Base-by-base conservation (phyloP, 2,113 vertebrate genomes). In the Catagonus wagneri region DNA sequence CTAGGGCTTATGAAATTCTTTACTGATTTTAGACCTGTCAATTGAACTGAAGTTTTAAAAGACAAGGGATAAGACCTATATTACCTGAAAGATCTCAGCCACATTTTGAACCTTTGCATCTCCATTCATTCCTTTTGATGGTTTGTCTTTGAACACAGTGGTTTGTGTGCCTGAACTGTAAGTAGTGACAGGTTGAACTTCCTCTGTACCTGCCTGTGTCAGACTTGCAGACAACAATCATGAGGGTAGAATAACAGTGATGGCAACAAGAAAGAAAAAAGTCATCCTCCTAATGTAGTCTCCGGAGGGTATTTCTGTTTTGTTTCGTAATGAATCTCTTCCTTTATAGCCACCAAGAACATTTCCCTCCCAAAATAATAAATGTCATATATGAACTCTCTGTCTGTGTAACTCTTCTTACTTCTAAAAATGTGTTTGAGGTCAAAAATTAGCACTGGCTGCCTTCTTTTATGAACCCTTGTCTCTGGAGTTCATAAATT, bases 131-230 rank as follows among this genome's bases (percentile, higher is more conserved):
- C 27, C 6, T 8, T 19, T 20, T 87, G 88, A 63, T 92, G 83
- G 90, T 92, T 91, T 95, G 78, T 9, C 68, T 94, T 54, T 69
- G 76, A 96, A 10, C 39, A 88, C 39, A 25, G 81, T 56, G 50
- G 84, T 69, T 72, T 95, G 60, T 72, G 52, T 81, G 9, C 32
- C 65, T 81, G 89, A 90, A 84, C 92, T 74, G 34, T 76, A 90
- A 95, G 72, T 76, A 76, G 56, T 89, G 76, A 90, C 63, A 78
- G 15, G 39, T 0, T 95, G 90, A 95, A 94, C n/a, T 96, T 96
- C 32, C 63, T 93, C 39, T 78, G 50, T 12, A 71, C 50, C n/a
- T 97, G 29, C 4, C 63, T 84, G 17, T 97, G 75, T 95, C 95
- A 85, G 52, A 85, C 19, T 56, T 88, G 56, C 32, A 94, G 83